Base-by-base conservation (phyloP, 2,888 invertebrate genomes). In the Caenorhabditis plicata region DNA sequence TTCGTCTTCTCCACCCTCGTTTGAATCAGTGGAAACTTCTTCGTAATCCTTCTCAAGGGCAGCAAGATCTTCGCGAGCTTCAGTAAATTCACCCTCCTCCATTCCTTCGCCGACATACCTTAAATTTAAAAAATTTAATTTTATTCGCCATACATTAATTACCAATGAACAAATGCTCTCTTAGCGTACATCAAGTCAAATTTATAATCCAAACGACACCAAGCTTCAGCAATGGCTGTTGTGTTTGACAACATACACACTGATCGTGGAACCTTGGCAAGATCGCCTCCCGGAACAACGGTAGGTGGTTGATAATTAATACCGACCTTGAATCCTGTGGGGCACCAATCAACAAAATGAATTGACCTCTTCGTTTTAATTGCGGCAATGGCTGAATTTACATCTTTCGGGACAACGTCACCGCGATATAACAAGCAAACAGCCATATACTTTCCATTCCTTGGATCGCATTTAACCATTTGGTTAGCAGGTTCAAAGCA, bases 201-300 rank as follows among this genome's bases (percentile, higher is more conserved):
- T 82, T 92, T 91, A 73, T 86, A 86, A 74, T 87, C 86, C 22
- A 92, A 83, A 47, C 88, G 86, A 53, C 87, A 88, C 89, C 91
- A 92, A 43, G 91, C 91, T 78, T 90, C 88, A 13, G 89, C 88
- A 78, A 92, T 91, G 71, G 91, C 91, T 15, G 91, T 93, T 4
- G 92, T 92, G 83, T 93, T 93, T 80, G 89, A 88, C 46, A 92
- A 85, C 88, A 91, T 91, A 58, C 89, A 88, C 2, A 90, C 88
- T 31, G 91, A 89, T 66, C 89, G 85, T 60, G 92, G 72, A 3
- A 84, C 83, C 73, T 84, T 84, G 52, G 85, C 84, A 56, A 92
- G 89, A 71, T 93, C 92, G 36, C 92, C 92, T 19, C 92, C 92
- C 19, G 93, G 93, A 45, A 93, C 92, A 26, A 91, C 92, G 1